phyloP scores from a whole-genome alignment of 2,113 vertebrate genomes.

The Malurus melanocephalus region DNA sequence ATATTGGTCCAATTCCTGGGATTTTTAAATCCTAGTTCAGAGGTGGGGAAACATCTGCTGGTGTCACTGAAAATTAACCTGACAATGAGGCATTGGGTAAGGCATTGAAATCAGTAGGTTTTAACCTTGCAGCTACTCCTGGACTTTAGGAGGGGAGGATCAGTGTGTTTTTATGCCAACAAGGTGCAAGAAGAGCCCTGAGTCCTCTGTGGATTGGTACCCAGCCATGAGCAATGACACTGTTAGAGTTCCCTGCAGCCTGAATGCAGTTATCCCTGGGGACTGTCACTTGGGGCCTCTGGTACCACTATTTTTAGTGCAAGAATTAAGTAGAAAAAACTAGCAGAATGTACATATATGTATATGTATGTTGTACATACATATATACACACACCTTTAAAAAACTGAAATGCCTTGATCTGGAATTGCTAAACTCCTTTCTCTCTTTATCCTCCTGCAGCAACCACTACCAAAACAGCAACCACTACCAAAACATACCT shows the following conservation, averaged over 20 bases:
- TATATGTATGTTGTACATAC: background rate
- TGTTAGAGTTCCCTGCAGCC: fast-evolving
- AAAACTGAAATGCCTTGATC: background rate
- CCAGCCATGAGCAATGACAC: background rate
- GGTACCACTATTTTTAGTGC: background rate
- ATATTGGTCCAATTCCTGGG: background rate
- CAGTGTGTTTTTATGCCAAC: background rate
- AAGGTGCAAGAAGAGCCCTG: background rate
- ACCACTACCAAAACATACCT: background rate
- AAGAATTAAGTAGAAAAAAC: background rate
- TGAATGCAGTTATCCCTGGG: background rate
- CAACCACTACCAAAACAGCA: background rate
- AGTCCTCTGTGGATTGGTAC: background rate
- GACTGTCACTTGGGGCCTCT: background rate
- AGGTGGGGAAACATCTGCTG: fast-evolving
- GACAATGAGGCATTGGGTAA: background rate
- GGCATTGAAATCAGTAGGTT: background rate
- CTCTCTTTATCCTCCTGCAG: background rate
- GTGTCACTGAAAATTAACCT: background rate
- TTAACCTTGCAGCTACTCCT: background rate
- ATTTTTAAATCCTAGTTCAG: background rate
- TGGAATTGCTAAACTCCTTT: background rate
- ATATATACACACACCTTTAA: background rate
- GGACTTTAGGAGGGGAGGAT: background rate
- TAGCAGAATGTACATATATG: background rate